Evolutionary conservation across 2,113 vertebrate genomes (phyloP).

Genomic region (Ophthalmotilapia sp.): DNA sequence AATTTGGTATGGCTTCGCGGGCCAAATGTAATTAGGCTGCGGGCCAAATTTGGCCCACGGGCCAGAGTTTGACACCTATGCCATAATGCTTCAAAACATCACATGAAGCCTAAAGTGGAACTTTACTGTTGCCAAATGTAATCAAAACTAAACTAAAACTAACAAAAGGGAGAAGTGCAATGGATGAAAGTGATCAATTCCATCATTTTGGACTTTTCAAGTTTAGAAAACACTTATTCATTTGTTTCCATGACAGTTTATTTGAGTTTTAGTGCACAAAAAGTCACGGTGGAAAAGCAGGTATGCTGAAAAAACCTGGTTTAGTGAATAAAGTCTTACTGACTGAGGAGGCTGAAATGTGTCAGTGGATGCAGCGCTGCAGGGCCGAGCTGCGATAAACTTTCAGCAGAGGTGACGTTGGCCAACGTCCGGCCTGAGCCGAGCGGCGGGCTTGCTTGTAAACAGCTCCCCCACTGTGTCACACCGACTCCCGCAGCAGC

Average conservation of each 20-base stretch:
- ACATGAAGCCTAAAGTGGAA: neutral
- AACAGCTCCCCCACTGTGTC: constrained; percentile 52
- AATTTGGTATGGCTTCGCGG: too few relatives aligned
- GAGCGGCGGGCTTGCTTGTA: constrained; percentile 23
- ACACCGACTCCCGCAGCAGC: constrained; percentile 53
- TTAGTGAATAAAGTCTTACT: neutral
- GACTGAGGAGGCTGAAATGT: neutral
- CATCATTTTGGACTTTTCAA: neutral
- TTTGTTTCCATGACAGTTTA: neutral
- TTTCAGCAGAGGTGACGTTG: constrained; percentile 1
- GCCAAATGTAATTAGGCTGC: too few relatives aligned
- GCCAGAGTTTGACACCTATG: too few relatives aligned
- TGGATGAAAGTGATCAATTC: fast-evolving
- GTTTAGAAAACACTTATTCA: neutral
- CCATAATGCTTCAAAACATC: too few relatives aligned
- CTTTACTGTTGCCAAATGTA: neutral
- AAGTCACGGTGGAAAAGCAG: neutral
- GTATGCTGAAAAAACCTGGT: neutral
- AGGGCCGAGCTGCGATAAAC: neutral
- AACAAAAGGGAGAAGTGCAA: neutral
- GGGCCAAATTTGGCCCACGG: too few relatives aligned
- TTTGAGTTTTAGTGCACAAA: neutral
- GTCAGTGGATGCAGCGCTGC: neutral
- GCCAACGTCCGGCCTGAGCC: constrained; percentile 16
- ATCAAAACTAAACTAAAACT: neutral